Evolutionary conservation across 2,797 vertebrate species (phyloP).

Genomic region (Synanceia verrucosa): DNA sequence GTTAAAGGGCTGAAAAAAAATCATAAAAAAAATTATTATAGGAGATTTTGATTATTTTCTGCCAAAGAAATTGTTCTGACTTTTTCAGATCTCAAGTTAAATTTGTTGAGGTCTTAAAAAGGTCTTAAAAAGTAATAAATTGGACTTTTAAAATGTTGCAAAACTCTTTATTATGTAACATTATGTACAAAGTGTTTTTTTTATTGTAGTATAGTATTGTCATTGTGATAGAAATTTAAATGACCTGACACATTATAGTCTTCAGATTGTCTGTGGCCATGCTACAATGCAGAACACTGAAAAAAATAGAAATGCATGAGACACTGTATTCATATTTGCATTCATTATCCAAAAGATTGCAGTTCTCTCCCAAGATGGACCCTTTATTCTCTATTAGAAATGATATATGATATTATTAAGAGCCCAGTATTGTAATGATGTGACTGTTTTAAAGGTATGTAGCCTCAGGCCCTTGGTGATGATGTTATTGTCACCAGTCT

Average conservation of each 20-base stretch:
- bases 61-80: too few species aligned
- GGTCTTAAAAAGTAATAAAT: too few species aligned
- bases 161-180: too few species aligned
- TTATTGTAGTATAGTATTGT: background rate
- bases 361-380: background rate
- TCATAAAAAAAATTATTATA: too few species aligned
- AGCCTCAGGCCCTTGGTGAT: background rate
- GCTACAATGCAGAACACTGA: background rate
- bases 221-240: background rate
- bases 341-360: background rate
- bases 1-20: too few species aligned
- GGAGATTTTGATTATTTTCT: too few species aligned
- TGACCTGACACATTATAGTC: background rate
- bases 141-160: too few species aligned
- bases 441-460: constrained; percentile 1
- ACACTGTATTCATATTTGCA: background rate
- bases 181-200: too few species aligned
- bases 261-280: background rate
- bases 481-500: constrained; percentile 6
- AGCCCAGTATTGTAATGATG: constrained; percentile 1
- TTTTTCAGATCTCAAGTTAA: too few species aligned
- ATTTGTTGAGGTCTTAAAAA: too few species aligned
- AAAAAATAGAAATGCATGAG: background rate
- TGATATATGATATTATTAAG: background rate
- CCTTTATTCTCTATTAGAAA: background rate